Evolutionary conservation across 2,797 vertebrate species (phyloP), one percentile per base, ranked within the genome.

Genomic region (Rousettus madagascariensis): DNA sequence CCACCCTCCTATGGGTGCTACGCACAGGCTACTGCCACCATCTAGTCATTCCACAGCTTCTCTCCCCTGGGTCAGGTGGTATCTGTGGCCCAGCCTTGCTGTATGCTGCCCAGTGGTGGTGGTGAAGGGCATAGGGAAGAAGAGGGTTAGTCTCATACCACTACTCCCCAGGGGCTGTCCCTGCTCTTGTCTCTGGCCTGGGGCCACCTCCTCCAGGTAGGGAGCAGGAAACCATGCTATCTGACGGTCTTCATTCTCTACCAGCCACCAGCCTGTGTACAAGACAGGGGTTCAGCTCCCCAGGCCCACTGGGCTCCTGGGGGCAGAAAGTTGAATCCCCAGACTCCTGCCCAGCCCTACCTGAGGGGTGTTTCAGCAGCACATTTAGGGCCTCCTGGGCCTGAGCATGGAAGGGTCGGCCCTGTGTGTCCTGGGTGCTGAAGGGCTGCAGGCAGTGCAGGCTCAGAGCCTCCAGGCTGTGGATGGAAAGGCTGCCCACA

Each of bases 191-290:
- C 97, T 97, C 1, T 98, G 98, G 6, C 97, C 97, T 1, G 49
- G 46, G 0, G 98, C 98, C 8, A 90, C 97, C 33, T 98, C 84
- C 87, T 99, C 98, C 97, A 99, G 97, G 77, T 99, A 99, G 0
- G 99, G 99, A 89, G 99, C 99, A 20, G 99, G 99, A 96, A 99
- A 99, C 99, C 99, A 99, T 46, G 99, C 99, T 36, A 98, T 95
- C 33, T 96, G 95, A 90, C 99, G 99, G 1, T 98, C 97, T 71
- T 99, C 96, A 0, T 99, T 99, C 95, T 99, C 99, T 92, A 99
- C 99, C 82, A 99, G 98, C 99, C 99, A 99, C 99, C 99, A 99
- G 0, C 99, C 99, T 99, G 97, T 84, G 90, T 11, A 5, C 33
- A 49, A 69, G 63, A 24, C 0, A 0, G 12, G 65, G 24, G 6